Conservation (phyloP, 2,113 vertebrate genomes). For the Hemibagrus wyckioides region DNA sequence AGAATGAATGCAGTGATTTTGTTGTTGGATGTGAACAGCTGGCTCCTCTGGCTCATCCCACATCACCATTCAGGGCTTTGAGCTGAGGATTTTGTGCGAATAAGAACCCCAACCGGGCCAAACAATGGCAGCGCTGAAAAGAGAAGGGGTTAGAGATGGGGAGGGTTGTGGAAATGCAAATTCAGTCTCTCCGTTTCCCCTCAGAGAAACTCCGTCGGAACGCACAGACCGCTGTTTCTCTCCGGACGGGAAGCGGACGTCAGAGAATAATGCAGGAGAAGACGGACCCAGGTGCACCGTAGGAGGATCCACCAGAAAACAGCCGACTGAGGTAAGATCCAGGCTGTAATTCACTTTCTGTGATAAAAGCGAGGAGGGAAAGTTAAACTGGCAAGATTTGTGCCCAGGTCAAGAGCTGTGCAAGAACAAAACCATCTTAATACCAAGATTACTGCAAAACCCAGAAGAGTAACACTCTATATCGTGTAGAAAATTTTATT, state of each 20-base stretch:
- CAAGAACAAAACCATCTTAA: not conserved
- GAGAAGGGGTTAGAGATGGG: conserved; percentile 62
- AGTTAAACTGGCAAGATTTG: not conserved
- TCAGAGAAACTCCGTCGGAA: conserved; percentile 60
- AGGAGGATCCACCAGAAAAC: not conserved
- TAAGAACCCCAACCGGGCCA: conserved; percentile 71
- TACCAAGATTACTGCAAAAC: conserved; percentile 26
- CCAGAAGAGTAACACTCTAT: not conserved
- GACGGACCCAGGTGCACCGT: conserved; percentile 26
- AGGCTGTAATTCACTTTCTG: not conserved
- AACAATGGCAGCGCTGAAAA: conserved; percentile 76
- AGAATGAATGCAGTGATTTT: conserved; percentile 24
- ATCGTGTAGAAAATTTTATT: not conserved
- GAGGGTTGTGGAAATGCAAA: conserved; percentile 78
- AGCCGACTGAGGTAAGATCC: conserved; percentile 1
- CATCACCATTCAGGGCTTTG: conserved; percentile 38
- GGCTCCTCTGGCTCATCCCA: conserved; percentile 32
- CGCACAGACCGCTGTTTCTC: conserved; percentile 61
- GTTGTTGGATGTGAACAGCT: conserved; percentile 38
- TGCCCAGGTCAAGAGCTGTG: no score
- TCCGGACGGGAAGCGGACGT: conserved; percentile 42
- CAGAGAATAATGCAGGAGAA: conserved; percentile 24
- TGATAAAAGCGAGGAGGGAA: not conserved
- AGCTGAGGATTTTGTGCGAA: conserved; percentile 74
- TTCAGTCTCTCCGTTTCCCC: conserved; percentile 69